phyloP scores from a whole-genome alignment of 2,797 vertebrate genomes.

The Rhinella marina region DNA sequence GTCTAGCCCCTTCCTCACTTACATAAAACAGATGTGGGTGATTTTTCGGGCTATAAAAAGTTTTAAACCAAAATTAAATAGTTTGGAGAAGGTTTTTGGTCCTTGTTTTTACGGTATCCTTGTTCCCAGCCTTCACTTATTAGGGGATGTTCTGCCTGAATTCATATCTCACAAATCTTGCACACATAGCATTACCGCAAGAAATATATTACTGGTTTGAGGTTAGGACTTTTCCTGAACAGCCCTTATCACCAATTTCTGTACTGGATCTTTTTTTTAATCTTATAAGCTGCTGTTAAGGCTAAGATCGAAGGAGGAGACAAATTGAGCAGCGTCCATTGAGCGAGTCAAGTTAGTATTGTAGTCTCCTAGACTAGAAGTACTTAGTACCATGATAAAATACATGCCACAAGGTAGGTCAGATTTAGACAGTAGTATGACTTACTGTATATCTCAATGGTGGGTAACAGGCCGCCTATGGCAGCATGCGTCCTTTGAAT shows the following conservation, averaged over 20 bases:
- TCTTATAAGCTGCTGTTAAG: constrained; percentile 1
- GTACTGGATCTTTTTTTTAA: neutral
- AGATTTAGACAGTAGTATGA: too few relatives aligned
- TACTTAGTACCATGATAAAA: too few relatives aligned
- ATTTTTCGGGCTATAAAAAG: constrained; percentile 25
- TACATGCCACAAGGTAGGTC: too few relatives aligned
- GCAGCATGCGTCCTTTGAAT: too few relatives aligned
- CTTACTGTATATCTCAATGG: too few relatives aligned
- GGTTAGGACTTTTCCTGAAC: constrained; percentile 17
- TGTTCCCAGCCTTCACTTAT: neutral
- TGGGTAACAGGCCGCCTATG: too few relatives aligned
- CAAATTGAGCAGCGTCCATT: neutral
- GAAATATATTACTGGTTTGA: constrained; percentile 11
- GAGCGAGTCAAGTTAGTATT: neutral
- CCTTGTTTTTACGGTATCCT: neutral
- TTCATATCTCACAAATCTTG: constrained; percentile 21
- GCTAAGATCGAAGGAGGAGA: neutral
- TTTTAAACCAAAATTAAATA: constrained; percentile 39
- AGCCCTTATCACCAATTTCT: constrained; percentile 2
- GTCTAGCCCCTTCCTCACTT: constrained; percentile 10
- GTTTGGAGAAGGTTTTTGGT: constrained; percentile 1
- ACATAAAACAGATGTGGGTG: constrained; percentile 40
- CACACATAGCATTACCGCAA: constrained; percentile 18
- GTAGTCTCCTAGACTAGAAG: too few relatives aligned
- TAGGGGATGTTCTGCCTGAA: constrained; percentile 34